phyloP scores from a whole-genome alignment of 1,140 invertebrate genomes.

The Hylaeus anthracinus region DNA sequence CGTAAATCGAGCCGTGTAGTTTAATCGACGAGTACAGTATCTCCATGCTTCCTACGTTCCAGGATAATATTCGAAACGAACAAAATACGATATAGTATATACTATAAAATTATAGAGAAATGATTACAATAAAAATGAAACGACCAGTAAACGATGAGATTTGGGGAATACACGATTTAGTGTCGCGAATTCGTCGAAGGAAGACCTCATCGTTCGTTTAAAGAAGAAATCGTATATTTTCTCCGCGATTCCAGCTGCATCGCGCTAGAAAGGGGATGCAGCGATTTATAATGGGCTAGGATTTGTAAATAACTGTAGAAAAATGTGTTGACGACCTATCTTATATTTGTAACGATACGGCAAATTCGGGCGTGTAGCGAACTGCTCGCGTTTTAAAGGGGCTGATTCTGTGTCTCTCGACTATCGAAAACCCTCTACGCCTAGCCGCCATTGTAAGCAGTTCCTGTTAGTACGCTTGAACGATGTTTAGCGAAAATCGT shows the following conservation, averaged over 20 bases:
- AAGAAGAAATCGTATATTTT: constrained; percentile 33
- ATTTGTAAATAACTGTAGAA: constrained; percentile 35
- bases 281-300: constrained; percentile 30
- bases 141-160: background rate
- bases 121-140: background rate
- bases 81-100: too few species aligned
- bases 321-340: background rate
- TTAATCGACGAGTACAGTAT: too few species aligned
- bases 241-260: constrained; percentile 11
- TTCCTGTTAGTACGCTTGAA: constrained; percentile 49
- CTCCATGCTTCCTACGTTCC: too few species aligned
- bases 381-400: background rate
- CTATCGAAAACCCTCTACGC: constrained; percentile 34
- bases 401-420: background rate
- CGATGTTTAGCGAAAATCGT: constrained; percentile 31
- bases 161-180: too few species aligned
- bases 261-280: background rate
- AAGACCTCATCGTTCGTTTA: background rate
- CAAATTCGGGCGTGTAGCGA: background rate
- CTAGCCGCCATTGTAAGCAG: constrained; percentile 46
- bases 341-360: constrained; percentile 35
- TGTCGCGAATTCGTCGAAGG: too few species aligned
- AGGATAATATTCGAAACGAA: too few species aligned
- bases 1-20: too few species aligned
- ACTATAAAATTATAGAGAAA: too few species aligned